Evolutionary conservation across 2,113 vertebrate species (phyloP), one percentile per base, ranked within the genome.

Genomic region (Microtus montanus): DNA sequence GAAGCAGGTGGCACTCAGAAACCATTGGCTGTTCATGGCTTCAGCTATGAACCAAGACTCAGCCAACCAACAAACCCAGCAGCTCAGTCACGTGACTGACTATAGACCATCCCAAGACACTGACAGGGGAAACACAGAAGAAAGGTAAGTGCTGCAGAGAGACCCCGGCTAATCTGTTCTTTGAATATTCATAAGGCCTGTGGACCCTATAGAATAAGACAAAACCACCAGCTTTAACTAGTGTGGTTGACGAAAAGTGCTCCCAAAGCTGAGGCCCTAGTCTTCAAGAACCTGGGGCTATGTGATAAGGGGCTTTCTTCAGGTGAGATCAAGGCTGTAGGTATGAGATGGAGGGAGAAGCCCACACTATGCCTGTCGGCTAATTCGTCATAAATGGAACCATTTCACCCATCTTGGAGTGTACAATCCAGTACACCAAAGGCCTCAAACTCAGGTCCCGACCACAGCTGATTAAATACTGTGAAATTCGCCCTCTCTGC

Each of bases 191-290:
- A 0, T 4, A 26, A 20, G 73, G 30, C 52, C 26, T 22, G 11
- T 1, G 66, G 2, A 26, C 26, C 20, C 12, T n/a, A 1, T 0
- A 38, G 15, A 68, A 41, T 24, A 38, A 20, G 7, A 47, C 4
- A 33, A 64, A 83, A 52, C 3, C 52, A 1, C 17, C 30, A 84
- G 30, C n/a, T 20, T 19, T 13, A n/a, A 58, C 26, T 2, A 7
- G 66, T 1, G 4, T 6, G 1, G 19, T 11, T 3, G 11, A 5
- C 14, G 52, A 77, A 12, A 44, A 30, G 3, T 0, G 0, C 26
- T 33, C 44, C 26, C 64, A 49, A 30, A 30, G 28, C 28, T 19
- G 11, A 74, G 0, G 0, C 3, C 17, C 9, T 11, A 8, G 10
- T 54, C 26, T 38, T 26, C 33, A 79, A 79, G 78, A 61, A 12